Base-by-base conservation (phyloP, 2,797 vertebrate species). In the Poecile montanus region DNA sequence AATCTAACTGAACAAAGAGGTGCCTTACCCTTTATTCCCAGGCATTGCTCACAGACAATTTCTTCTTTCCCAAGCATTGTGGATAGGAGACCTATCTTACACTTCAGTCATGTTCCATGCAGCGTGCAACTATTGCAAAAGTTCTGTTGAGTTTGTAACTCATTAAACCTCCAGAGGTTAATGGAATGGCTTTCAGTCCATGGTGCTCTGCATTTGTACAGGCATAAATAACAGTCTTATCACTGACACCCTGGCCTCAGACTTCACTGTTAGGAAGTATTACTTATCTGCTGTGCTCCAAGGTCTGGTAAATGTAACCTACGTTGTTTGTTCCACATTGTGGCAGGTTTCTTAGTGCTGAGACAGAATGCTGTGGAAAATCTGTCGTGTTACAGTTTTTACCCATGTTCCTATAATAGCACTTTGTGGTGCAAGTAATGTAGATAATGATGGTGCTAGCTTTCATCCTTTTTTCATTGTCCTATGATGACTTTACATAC, bases 221-320 rank as follows among this genome's bases (percentile, higher is more conserved):
- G 65, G 68, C 61, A 54, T 63, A 91, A 93, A 80, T 71, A 45
- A 80, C 71, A 83, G 34, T 21, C 82, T 94, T 93, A 94, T 94
- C 84, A 67, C 40, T 67, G 40, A 36, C 2, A 10, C 63, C 29
- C 75, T 83, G 78, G 72, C 89, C 75, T 92, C 72, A 57, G 61
- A 77, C 56, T 61, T 51, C 75, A 67, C 53, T 7, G 0, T 63
- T 70, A 53, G 75, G 57, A 93, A 88, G 71, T 42, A 48, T 74
- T 87, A 82, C 44, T 79, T 94, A 88, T 42, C 74, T 89, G 21
- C 36, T 74, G 34, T 1, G 4, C 29, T 74, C 53, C 65, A 42
- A 71, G 65, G 65, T 71, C 78, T 88, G 81, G 72, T 45, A 67
- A 94, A 74, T 22, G 42, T 77, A 91, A 87, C n/a, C 23, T 16